Evolutionary conservation across 2,888 invertebrate genomes (phyloP).

Genomic region (Morinoia aosen): DNA sequence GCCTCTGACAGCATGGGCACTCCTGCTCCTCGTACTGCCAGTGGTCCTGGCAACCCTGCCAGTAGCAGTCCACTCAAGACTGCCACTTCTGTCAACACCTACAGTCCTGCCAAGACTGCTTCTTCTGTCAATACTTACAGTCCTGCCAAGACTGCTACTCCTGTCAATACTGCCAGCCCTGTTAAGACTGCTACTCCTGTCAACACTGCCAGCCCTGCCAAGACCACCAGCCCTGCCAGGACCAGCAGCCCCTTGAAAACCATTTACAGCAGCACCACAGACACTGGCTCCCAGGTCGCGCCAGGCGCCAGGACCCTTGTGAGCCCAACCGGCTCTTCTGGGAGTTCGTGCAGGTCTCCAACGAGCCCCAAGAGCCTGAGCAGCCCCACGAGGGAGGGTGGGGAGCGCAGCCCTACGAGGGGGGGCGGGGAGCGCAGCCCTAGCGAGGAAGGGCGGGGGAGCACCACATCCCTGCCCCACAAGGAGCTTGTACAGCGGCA

Average conservation of each 20-base stretch:
- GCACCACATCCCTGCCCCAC: constrained; percentile 76
- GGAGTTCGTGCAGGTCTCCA: no score
- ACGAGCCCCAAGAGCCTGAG: neutral
- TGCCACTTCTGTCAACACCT: no score
- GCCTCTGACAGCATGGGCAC: neutral
- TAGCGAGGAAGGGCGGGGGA: constrained; percentile 82
- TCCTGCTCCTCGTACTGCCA: no score
- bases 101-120: no score
- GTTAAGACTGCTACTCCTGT: no score
- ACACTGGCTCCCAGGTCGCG: neutral
- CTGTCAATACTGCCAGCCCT: no score
- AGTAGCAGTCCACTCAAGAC: constrained; percentile 14
- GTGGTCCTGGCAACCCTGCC: no score
- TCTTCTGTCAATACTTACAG: no score
- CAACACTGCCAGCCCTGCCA: neutral
- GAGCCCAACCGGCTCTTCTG: constrained; percentile 42
- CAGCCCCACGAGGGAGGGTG: no score
- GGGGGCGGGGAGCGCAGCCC: constrained; percentile 76
- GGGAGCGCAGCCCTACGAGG: constrained; percentile 73
- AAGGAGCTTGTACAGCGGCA: constrained; percentile 91
- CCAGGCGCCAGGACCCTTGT: neutral
- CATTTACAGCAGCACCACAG: no score
- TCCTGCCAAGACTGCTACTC: no score
- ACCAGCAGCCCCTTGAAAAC: neutral
- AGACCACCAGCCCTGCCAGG: neutral